phyloP scores from a whole-genome alignment of 1,140 invertebrate species.

The Macrotrachela quadricornifera region DNA sequence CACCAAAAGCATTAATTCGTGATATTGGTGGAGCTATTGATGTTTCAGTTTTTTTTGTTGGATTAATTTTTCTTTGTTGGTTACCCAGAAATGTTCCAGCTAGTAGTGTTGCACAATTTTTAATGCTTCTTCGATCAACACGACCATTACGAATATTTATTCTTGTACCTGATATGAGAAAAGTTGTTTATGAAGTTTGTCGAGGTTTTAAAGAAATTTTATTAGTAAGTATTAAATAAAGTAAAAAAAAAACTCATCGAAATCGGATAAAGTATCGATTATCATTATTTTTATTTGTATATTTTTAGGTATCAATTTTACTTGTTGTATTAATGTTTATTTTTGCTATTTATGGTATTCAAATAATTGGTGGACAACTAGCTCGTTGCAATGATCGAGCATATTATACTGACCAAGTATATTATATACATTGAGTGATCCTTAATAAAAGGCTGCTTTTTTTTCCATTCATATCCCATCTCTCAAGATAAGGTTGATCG shows the following conservation, averaged over 20 bases:
- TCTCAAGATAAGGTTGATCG: too few species aligned
- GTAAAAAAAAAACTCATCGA: background rate
- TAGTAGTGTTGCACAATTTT: slow-evolving; percentile 68
- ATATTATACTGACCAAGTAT: slow-evolving; percentile 36
- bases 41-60: slow-evolving; percentile 86
- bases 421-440: too few species aligned
- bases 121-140: slow-evolving; percentile 88
- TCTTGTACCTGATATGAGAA: slow-evolving; percentile 92
- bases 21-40: slow-evolving; percentile 87
- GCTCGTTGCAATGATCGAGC: slow-evolving; percentile 89
- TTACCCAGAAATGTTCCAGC: slow-evolving; percentile 75
- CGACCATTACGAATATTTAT: slow-evolving; percentile 88
- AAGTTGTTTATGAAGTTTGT: slow-evolving; percentile 93
- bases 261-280: too few species aligned
- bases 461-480: too few species aligned
- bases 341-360: slow-evolving; percentile 94
- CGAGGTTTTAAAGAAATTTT: slow-evolving; percentile 98
- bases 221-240: slow-evolving; percentile 41
- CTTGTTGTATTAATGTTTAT: slow-evolving; percentile 94
- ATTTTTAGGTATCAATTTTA: slow-evolving; percentile 73
- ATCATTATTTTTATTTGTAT: background rate
- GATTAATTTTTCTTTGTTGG: slow-evolving; percentile 77
- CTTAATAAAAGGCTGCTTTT: too few species aligned
- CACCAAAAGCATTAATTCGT: slow-evolving; percentile 90
- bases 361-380: slow-evolving; percentile 78